Evolutionary conservation across 2,888 invertebrate species (phyloP), one percentile per base, ranked within the genome.

Genomic region (Phyllotreta striolata): DNA sequence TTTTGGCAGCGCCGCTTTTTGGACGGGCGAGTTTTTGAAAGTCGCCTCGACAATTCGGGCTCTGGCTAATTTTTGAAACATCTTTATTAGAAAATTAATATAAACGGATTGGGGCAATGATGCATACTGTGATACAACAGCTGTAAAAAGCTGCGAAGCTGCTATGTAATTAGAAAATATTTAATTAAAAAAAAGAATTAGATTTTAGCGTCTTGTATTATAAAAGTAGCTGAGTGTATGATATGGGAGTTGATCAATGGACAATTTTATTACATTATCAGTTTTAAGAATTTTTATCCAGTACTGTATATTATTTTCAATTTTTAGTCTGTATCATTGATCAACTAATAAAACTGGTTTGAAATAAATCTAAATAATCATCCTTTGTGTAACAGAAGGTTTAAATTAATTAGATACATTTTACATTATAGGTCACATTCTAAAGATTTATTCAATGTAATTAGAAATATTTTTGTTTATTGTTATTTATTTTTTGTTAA

Each of bases 121-220:
- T 67, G 80, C 79, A 80, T 80, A 79, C 82, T 82, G 82, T 82
- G 82, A 82, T 82, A 82, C 79, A 81, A 74, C 80, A 81, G 80
- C 80, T 78, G 79, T 80, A 77, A 76, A 73, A 67, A 75, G 78
- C 79, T 78, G 79, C 78, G 75, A 72, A 71, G 72, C 74, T 72
- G 74, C 76, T 75, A 73, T 77, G 76, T 66, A 64, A 69, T 72
- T 74, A 74, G 70, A 73, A 24, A 65, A 67, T 71, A 71, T 70
- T 73, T 73, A 69, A 64, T 66, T 66, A 64, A 64, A 55, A 64
- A 66, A 57, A 65, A 59, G 64, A 64, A 61, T 59, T 73, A 69
- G 70, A 56, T 64, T 69, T 71, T 74, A 68, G 67, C 57, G 66
- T 46, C 64, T 68, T 73, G 74, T 74, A 75, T 72, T 71, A 73